A percentile compares a stretch with the other conserved stretches of the same genome.
These are phyloP conservation scores for Sycobia sp. DNA, from an alignment of 1,140 invertebrate species.

Conservation along the genomic window DNA sequence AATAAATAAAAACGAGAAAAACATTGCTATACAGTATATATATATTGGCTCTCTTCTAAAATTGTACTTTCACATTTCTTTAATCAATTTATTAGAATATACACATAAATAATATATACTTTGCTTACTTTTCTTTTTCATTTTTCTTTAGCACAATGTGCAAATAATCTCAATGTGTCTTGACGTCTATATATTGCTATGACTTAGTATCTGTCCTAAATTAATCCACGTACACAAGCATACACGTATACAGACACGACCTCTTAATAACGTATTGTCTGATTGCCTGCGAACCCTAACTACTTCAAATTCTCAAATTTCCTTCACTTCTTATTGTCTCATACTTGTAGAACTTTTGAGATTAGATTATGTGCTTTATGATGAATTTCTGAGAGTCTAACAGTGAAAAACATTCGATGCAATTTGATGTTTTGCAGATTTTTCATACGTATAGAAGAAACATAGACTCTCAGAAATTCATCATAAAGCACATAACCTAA, in stretches of 20 bases:
- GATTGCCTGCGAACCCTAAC: slow-evolving; percentile 21
- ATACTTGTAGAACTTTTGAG: neutral
- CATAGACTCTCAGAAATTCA: neutral
- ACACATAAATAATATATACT: too few species aligned
- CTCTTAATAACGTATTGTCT: slow-evolving; percentile 6
- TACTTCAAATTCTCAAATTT: slow-evolving; percentile 9
- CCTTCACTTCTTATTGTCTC: neutral
- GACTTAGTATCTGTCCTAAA: neutral
- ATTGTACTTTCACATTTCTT: neutral
- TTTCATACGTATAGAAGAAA: too few species aligned
- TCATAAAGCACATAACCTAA: slow-evolving; percentile 3
- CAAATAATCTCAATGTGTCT: slow-evolving; percentile 12
- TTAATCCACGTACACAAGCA: neutral
- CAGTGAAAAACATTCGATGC: neutral
- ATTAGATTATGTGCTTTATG: slow-evolving; percentile 5
- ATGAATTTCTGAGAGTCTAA: slow-evolving; percentile 1
- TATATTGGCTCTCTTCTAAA: neutral
- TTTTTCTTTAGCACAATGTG: slow-evolving; percentile 5
- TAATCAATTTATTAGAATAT: neutral
- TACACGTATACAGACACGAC: too few species aligned
- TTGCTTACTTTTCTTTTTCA: neutral
- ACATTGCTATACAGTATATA: too few species aligned
- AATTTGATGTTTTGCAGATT: too few species aligned
- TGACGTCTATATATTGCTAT: neutral
- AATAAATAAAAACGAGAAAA: too few species aligned